These are phyloP conservation scores for Linyphia triangularis DNA, from an alignment of 2,888 invertebrate species.

Conservation along the genomic window DNA sequence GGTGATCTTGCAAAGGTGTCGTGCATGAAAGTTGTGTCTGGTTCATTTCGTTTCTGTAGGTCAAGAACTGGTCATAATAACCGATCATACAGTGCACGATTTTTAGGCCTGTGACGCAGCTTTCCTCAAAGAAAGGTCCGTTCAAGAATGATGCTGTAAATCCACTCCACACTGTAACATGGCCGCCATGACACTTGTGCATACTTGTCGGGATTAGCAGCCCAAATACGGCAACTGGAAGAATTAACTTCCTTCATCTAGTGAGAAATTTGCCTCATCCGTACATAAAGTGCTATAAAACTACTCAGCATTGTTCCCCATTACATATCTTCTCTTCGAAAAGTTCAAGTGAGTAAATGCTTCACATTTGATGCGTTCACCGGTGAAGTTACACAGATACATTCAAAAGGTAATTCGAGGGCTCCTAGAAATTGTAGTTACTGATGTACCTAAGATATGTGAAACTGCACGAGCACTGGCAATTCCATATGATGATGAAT, in stretches of 20 bases:
- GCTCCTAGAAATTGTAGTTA: not conserved
- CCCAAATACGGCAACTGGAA: not conserved
- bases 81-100: no score
- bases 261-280: not conserved
- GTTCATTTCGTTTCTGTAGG: no score
- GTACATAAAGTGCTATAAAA: not conserved
- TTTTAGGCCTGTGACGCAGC: no score
- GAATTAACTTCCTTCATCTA: not conserved
- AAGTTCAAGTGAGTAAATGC: not conserved
- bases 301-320: not conserved
- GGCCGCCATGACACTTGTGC: no score
- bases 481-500: not conserved
- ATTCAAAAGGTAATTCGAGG: not conserved
- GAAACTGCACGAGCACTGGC: not conserved
- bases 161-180: no score
- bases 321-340: not conserved
- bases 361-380: not conserved
- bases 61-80: no score
- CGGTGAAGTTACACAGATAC: not conserved
- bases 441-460: not conserved
- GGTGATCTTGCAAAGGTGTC: no score
- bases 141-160: no score
- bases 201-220: no score
- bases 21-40: no score
- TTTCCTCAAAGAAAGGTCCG: no score